phyloP scores from a whole-genome alignment of 37 sponge, comb jelly and placozoan genomes.

The Oscarella lobularis region DNA sequence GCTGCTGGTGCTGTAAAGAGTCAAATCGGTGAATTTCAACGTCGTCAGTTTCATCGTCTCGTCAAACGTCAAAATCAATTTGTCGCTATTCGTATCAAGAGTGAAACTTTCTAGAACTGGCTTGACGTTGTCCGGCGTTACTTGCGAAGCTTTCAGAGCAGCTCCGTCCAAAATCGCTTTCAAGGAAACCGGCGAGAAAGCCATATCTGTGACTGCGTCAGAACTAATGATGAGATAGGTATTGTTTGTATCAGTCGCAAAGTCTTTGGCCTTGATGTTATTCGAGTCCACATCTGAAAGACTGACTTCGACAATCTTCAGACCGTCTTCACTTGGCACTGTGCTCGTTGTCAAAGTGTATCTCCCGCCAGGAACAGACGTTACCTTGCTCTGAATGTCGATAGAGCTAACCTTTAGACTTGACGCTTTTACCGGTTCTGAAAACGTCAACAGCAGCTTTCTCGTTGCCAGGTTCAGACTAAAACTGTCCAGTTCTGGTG shows the following conservation, averaged over 20 bases:
- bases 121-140: slow-evolving; percentile 24
- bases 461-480: slow-evolving; percentile 49
- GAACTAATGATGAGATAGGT: slow-evolving; percentile 58
- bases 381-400: slow-evolving; percentile 26
- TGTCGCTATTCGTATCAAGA: slow-evolving; percentile 33
- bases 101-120: slow-evolving; percentile 41
- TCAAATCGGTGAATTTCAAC: slow-evolving; percentile 9
- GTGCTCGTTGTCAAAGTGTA: slow-evolving; percentile 27
- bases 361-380: not conserved
- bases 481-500: slow-evolving; percentile 44
- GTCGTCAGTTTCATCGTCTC: slow-evolving; percentile 42
- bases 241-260: slow-evolving; percentile 26
- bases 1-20: slow-evolving; percentile 9
- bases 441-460: slow-evolving; percentile 51
- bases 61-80: slow-evolving; percentile 47
- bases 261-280: slow-evolving; percentile 29
- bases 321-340: not conserved
- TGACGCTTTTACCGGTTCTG: slow-evolving; percentile 57
- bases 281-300: slow-evolving; percentile 45
- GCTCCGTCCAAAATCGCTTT: slow-evolving; percentile 16
- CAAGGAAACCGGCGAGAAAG: slow-evolving; percentile 31
- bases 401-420: slow-evolving; percentile 21
- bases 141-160: slow-evolving; percentile 23
- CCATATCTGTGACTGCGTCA: slow-evolving; percentile 44
- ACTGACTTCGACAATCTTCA: slow-evolving; percentile 12